These are phyloP conservation scores for Aporrectodea caliginosa DNA, from an alignment of 1,140 invertebrate species.

Conservation along the genomic window DNA sequence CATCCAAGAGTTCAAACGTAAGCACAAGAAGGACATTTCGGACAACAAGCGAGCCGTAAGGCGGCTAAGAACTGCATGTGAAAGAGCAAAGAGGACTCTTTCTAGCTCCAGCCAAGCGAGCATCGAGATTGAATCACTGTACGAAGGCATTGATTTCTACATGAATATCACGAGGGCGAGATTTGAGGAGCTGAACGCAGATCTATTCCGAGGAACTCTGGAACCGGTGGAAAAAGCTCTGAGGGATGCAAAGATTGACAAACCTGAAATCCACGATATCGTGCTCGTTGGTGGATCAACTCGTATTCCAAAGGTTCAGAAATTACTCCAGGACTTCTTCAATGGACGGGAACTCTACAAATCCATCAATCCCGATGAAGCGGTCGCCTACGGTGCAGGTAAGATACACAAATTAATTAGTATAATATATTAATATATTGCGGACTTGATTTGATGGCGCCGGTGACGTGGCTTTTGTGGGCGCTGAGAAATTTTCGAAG, in stretches of 20 bases:
- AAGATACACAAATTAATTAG: neutral
- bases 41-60: slow-evolving; percentile 85
- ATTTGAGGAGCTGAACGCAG: slow-evolving; percentile 70
- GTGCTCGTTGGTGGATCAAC: slow-evolving; percentile 96
- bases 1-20: slow-evolving; percentile 92
- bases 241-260: slow-evolving; percentile 89
- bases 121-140: slow-evolving; percentile 75
- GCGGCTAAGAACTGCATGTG: slow-evolving; percentile 86
- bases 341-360: slow-evolving; percentile 53
- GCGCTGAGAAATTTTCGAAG: too few species aligned
- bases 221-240: slow-evolving; percentile 93
- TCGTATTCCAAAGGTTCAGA: slow-evolving; percentile 95
- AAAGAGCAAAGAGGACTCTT: slow-evolving; percentile 89
- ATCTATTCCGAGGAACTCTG: slow-evolving; percentile 81
- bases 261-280: slow-evolving; percentile 85
- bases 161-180: slow-evolving; percentile 84
- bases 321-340: slow-evolving; percentile 54
- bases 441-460: too few species aligned
- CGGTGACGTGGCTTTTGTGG: too few species aligned
- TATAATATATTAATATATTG: too few species aligned
- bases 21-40: slow-evolving; percentile 90
- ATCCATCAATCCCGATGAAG: slow-evolving; percentile 55
- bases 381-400: slow-evolving; percentile 61
- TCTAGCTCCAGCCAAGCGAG: slow-evolving; percentile 86
- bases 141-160: slow-evolving; percentile 94